Percentiles rank a stretch among this genome's conserved stretches.
phyloP scores from a whole-genome alignment of 1,140 invertebrate genomes.

The Vollenhovia emeryi region DNA sequence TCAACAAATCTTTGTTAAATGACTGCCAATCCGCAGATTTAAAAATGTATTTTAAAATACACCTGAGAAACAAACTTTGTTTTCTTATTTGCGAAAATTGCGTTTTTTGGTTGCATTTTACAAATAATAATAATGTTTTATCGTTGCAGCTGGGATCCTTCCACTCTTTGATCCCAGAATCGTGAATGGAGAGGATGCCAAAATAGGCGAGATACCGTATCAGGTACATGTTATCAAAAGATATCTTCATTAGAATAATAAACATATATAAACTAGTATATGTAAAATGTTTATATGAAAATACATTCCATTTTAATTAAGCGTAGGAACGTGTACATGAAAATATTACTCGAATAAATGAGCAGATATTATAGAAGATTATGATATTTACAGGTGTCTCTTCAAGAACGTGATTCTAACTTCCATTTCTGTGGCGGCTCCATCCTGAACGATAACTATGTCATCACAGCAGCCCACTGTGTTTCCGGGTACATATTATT shows the following conservation, averaged over 20 bases:
- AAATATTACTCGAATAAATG: not conserved
- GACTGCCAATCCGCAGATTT: not conserved
- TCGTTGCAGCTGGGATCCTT: slow-evolving; percentile 1
- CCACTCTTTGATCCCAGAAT: slow-evolving; percentile 57
- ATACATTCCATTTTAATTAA: not conserved
- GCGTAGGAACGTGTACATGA: not conserved
- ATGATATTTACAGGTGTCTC: slow-evolving; percentile 53
- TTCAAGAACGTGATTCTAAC: slow-evolving; percentile 2
- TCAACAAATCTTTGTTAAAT: not conserved
- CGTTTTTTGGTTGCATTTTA: not conserved
- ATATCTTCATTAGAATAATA: not conserved
- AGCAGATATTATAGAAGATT: not conserved
- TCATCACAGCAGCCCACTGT: slow-evolving; percentile 85
- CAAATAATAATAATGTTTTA: not conserved
- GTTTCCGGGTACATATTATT: slow-evolving; percentile 71
- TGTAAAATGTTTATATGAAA: not conserved
- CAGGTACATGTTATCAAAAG: slow-evolving; percentile 63
- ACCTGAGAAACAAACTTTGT: not conserved
- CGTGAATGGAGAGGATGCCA: slow-evolving; percentile 70
- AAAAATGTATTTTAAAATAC: not conserved
- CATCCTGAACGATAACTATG: slow-evolving; percentile 82
- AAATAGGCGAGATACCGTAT: slow-evolving; percentile 72
- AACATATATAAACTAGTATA: not conserved
- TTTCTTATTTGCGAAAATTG: not conserved
- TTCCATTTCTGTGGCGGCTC: slow-evolving; percentile 84